Percentiles rank a stretch among this genome's conserved stretches.
phyloP scores from a whole-genome alignment of 2,888 invertebrate species.

The Spilosoma lubricipeda region DNA sequence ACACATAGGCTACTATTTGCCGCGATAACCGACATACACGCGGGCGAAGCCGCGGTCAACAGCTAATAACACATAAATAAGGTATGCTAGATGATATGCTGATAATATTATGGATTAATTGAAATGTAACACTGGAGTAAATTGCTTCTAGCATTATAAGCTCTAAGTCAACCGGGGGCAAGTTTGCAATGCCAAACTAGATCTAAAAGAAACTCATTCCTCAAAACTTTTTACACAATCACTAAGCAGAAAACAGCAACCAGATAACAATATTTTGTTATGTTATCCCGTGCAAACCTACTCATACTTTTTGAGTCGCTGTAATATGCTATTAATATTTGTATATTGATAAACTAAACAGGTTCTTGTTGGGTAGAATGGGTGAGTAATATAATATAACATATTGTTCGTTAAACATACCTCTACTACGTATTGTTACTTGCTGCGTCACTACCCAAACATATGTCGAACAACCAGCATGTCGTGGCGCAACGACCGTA shows the following conservation, averaged over 20 bases:
- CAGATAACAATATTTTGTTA: not conserved
- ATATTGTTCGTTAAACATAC: conserved; percentile 46
- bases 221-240: not conserved
- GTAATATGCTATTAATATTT: conserved; percentile 18
- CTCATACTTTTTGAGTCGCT: conserved; percentile 16
- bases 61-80: not conserved
- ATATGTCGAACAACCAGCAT: conserved; percentile 46
- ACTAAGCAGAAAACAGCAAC: not conserved
- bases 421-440: conserved; percentile 44
- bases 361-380: conserved; percentile 39
- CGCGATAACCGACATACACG: too few species aligned
- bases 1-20: too few species aligned
- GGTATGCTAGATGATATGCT: not conserved
- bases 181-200: not conserved
- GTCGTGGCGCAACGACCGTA: conserved; percentile 38
- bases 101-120: not conserved
- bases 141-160: not conserved
- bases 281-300: not conserved
- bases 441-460: conserved; percentile 54
- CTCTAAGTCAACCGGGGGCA: not conserved
- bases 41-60: too few species aligned
- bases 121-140: not conserved
- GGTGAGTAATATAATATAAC: conserved; percentile 39
- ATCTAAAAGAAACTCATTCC: not conserved
- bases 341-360: conserved; percentile 39